Evolutionary conservation across 2,888 invertebrate genomes (phyloP), one percentile per base, ranked within the genome.

Genomic region (Brenthis hecate): DNA sequence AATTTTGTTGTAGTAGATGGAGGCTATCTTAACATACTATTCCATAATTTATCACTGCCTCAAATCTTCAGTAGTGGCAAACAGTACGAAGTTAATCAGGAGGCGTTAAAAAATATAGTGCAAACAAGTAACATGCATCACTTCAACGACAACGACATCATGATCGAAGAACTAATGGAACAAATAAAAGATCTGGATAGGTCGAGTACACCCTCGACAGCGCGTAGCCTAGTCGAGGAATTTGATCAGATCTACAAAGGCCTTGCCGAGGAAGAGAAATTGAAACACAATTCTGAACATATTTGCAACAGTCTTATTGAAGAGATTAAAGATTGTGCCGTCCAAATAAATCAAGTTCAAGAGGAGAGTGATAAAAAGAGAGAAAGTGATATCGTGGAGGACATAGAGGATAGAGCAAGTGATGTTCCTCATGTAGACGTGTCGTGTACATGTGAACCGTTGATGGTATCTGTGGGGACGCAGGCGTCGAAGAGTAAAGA

Each of bases 31-130:
- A 92, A 92, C 68, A 92, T 92, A 68, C 75, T 92, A 1, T 92
- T 92, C 73, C 85, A 87, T 13, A 89, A 90, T 73, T 73, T 91
- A 32, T 80, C 84, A 0, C 73, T 89, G 36, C 91, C 92, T 2
- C 84, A 88, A 73, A 92, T 92, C 58, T 92, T 92, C 70, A 91
- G 88, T 72, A 79, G 77, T 51, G 87, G 85, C 5, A 92, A 89
- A 75, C 87, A 89, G 65, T 92, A 92, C 71, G 92, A 92, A 75
- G 91, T 92, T 1, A 91, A 92, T 71, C 89, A 91, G 69, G 88
- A 89, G 72, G 92, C 89, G 0, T 78, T 92, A 13, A 87, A 79
- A 65, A 88, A 86, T 71, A 88, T 92, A 56, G 83, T 92, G 2
- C 80, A 82, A 67, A 85, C 88, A 5, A 79, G 86, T 0, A 90